Evolutionary conservation across 2,888 invertebrate genomes (phyloP).

Genomic region (Drosophila acutilabella): DNA sequence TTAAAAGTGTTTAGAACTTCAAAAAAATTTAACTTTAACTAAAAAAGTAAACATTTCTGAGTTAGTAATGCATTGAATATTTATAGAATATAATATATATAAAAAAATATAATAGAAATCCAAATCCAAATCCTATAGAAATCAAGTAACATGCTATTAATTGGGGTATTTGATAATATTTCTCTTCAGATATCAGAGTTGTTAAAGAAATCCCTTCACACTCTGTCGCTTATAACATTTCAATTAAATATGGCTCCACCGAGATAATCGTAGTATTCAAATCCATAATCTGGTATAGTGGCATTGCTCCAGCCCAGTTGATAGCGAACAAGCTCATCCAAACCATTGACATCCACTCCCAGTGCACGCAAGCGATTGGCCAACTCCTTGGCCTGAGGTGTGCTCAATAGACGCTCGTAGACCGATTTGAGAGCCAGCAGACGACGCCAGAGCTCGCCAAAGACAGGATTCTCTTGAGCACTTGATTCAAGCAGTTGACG

Average conservation of each 20-base stretch:
- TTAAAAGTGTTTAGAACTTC: no score
- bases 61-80: no score
- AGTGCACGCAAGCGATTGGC: slow-evolving; percentile 29
- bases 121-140: no score
- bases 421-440: slow-evolving; percentile 67
- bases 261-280: slow-evolving; percentile 43
- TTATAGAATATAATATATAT: no score
- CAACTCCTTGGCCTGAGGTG: slow-evolving; percentile 35
- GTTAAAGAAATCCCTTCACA: no score
- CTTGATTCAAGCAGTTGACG: slow-evolving; percentile 68
- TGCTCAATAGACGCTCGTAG: slow-evolving; percentile 72
- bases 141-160: no score
- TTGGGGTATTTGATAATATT: no score
- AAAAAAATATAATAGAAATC: no score
- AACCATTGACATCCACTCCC: slow-evolving; percentile 51
- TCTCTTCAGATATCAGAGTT: no score
- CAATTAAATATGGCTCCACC: background rate
- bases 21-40: no score
- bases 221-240: no score
- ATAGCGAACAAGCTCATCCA: slow-evolving; percentile 52
- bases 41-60: no score
- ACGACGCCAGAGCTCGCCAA: slow-evolving; percentile 74
- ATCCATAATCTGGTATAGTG: slow-evolving; percentile 27
- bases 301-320: slow-evolving; percentile 67
- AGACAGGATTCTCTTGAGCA: slow-evolving; percentile 63